These are phyloP conservation scores for Melipona quadrifasciata DNA, from an alignment of 1,140 invertebrate species.

Conservation along the genomic window DNA sequence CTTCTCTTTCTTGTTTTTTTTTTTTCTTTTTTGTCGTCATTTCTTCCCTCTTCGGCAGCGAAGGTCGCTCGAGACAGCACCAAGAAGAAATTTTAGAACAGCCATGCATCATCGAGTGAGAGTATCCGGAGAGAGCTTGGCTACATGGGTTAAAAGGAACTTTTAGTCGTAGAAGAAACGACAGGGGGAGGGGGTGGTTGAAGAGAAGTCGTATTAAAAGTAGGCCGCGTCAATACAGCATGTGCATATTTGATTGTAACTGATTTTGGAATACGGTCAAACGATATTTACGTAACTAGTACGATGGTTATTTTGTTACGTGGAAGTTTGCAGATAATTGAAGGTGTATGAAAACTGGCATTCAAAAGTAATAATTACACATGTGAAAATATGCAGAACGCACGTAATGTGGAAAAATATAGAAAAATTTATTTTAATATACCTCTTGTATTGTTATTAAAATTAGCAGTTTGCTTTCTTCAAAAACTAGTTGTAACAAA, in stretches of 20 bases:
- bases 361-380: no score
- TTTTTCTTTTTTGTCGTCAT: no score
- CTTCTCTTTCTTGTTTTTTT: no score
- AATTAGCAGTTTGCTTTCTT: no score
- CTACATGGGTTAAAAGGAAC: conserved; percentile 36
- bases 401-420: no score
- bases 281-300: neutral
- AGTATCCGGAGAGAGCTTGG: conserved; percentile 18
- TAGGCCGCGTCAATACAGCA: neutral
- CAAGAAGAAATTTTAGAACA: conserved; percentile 35
- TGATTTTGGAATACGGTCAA: conserved; percentile 6
- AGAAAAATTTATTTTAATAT: no score
- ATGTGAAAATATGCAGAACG: no score
- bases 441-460: no score
- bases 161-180: conserved; percentile 21
- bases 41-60: neutral
- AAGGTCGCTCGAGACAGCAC: neutral
- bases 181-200: neutral
- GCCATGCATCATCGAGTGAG: conserved; percentile 33
- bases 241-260: neutral
- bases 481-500: no score
- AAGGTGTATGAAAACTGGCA: neutral
- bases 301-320: neutral
- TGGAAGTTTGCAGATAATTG: neutral
- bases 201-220: conserved; percentile 33